Evolutionary conservation across 2,797 vertebrate species (phyloP).

Genomic region (Myotis vivesi): DNA sequence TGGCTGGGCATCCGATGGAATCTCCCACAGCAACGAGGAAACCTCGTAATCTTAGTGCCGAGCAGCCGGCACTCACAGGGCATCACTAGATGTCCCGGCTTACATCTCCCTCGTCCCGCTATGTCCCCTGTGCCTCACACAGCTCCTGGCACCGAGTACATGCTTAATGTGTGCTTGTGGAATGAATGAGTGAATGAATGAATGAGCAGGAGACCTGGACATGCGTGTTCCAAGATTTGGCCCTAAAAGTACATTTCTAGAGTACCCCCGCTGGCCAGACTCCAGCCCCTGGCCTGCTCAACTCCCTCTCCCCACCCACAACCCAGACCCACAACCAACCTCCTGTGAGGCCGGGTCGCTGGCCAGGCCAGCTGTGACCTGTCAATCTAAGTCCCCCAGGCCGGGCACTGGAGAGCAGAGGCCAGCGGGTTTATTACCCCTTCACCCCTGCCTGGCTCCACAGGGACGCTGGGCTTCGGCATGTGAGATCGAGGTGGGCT

Average conservation of each 20-base stretch:
- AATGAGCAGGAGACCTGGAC: background rate
- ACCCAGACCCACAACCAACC: background rate
- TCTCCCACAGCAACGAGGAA: background rate
- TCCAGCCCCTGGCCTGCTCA: background rate
- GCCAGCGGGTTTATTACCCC: constrained; percentile 28
- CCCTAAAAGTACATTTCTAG: background rate
- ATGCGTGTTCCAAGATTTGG: background rate
- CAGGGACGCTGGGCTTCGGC: background rate
- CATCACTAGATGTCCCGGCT: fast-evolving
- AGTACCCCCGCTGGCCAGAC: background rate
- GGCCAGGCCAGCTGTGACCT: background rate
- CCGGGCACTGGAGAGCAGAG: background rate
- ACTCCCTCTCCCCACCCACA: background rate
- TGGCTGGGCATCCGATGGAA: fast-evolving
- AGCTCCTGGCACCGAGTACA: background rate
- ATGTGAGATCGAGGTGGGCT: background rate
- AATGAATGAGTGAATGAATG: background rate
- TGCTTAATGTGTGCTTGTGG: background rate
- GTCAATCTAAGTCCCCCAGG: no score
- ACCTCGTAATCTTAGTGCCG: background rate
- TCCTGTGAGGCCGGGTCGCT: background rate
- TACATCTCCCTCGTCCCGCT: background rate
- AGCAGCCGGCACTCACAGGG: background rate
- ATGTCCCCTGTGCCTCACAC: background rate
- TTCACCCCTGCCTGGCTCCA: constrained; percentile 27